phyloP scores from a whole-genome alignment of 2,888 invertebrate genomes.

The Choristoneura rosaceana region DNA sequence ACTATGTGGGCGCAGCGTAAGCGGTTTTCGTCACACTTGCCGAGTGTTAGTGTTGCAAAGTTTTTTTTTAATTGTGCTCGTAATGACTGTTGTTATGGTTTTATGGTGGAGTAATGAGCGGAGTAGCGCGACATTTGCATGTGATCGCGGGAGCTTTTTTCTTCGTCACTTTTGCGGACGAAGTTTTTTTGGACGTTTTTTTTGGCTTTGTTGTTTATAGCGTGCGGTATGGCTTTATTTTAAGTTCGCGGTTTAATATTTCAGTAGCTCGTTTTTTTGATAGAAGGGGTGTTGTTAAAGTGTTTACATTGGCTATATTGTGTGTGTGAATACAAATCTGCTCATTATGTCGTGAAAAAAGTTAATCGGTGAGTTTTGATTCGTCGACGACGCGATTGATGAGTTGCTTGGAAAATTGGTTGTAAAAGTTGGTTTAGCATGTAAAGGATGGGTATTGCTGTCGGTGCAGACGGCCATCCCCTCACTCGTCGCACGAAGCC shows the following conservation, averaged over 20 bases:
- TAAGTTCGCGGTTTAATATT: conserved; percentile 81
- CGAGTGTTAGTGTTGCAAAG: conserved; percentile 71
- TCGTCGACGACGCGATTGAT: conserved; percentile 9
- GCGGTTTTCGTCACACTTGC: conserved; percentile 84
- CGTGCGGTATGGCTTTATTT: conserved; percentile 76
- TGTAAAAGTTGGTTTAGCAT: conserved; percentile 30
- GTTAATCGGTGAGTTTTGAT: conserved; percentile 28
- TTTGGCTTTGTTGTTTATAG: conserved; percentile 71
- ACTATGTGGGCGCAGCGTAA: conserved; percentile 83
- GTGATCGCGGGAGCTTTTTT: conserved; percentile 77
- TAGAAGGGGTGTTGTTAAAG: conserved; percentile 72
- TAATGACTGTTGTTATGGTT: conserved; percentile 84
- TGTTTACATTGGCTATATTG: conserved; percentile 60
- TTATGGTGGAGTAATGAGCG: conserved; percentile 80
- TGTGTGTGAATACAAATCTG: conserved; percentile 41
- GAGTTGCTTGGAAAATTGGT: conserved; percentile 27
- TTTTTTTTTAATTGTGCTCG: conserved; percentile 82
- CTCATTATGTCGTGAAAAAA: conserved; percentile 19
- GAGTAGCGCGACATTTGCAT: conserved; percentile 81
- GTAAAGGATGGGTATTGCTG: conserved; percentile 26
- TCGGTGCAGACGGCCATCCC: conserved; percentile 32
- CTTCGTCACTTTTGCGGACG: conserved; percentile 71
- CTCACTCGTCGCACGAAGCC: conserved; percentile 29
- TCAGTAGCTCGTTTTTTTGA: conserved; percentile 77
- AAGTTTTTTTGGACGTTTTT: conserved; percentile 76